These are phyloP conservation scores for Grallaria varia DNA, from an alignment of 2,113 vertebrate species.

Conservation along the genomic window DNA sequence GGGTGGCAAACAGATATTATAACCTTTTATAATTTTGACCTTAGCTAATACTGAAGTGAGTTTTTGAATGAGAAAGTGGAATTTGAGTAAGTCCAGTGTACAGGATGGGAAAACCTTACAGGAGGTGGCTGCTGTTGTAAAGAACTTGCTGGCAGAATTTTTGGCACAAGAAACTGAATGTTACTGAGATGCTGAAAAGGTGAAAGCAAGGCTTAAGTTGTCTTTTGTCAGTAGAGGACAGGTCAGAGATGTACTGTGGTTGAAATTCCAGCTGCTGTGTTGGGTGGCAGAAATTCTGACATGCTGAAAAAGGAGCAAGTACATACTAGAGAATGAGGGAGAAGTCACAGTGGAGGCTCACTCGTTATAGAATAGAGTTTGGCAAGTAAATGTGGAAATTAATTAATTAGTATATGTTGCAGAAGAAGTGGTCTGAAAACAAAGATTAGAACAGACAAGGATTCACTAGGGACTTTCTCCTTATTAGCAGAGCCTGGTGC, in stretches of 20 bases:
- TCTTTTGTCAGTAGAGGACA: not conserved
- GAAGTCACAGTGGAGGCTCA: not conserved
- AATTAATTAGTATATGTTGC: conserved; percentile 14
- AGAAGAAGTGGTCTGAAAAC: not conserved
- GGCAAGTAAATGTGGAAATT: not conserved
- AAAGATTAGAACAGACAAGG: not conserved
- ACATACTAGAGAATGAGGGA: not conserved
- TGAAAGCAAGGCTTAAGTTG: not conserved
- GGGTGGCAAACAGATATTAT: not conserved
- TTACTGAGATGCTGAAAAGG: not conserved
- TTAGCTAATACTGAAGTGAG: not conserved
- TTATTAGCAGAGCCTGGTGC: not conserved
- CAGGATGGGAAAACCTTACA: not conserved
- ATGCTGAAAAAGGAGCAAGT: not conserved
- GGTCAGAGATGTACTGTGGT: not conserved
- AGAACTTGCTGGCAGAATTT: not conserved
- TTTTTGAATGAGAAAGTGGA: not conserved
- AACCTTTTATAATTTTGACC: not conserved
- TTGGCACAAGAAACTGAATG: not conserved
- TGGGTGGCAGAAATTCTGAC: not conserved
- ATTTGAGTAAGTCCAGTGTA: not conserved
- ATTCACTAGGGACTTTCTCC: not conserved
- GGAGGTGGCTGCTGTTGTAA: not conserved
- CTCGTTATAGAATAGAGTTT: not conserved
- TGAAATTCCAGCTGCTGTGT: not conserved